These are phyloP conservation scores for Diplodus sargus DNA, from an alignment of 2,797 vertebrate genomes.

Conservation along the genomic window DNA sequence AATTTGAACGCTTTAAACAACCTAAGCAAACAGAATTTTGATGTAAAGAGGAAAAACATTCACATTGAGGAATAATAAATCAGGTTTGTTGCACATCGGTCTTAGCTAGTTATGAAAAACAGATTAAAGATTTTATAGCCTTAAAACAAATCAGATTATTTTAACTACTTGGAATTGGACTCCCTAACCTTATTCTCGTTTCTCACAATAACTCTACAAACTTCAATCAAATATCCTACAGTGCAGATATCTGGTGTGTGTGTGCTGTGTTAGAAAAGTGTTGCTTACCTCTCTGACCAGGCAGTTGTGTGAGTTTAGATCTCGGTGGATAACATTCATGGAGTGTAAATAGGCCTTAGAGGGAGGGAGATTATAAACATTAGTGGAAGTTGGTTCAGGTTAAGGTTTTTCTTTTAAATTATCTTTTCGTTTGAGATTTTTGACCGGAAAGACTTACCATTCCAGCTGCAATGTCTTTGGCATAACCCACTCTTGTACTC, in stretches of 20 bases:
- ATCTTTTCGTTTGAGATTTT: not conserved
- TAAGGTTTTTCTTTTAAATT: too few relatives aligned
- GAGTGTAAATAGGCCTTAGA: conserved; percentile 97
- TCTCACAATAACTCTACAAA: not conserved
- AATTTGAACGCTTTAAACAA: not conserved
- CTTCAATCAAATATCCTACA: not conserved
- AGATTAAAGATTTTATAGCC: not conserved
- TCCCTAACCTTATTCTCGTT: not conserved
- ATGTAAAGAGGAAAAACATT: not conserved
- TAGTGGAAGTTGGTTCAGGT: not conserved
- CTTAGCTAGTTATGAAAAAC: not conserved
- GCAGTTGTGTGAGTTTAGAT: conserved; percentile 98
- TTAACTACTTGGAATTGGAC: not conserved
- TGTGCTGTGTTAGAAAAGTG: not conserved
- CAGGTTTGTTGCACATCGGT: not conserved
- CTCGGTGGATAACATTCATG: conserved; percentile 98
- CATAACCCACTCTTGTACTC: conserved; percentile 92
- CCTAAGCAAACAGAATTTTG: not conserved
- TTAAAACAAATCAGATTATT: not conserved
- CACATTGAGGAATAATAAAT: not conserved
- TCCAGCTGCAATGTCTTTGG: conserved; percentile 95
- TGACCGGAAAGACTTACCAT: conserved; percentile 86
- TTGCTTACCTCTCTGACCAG: conserved; percentile 93
- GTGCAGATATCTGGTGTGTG: not conserved
- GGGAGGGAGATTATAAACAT: conserved; percentile 36